Percentiles rank a stretch among this genome's conserved stretches.
phyloP scores from a whole-genome alignment of 2,113 vertebrate species.

The Albula glossodonta region DNA sequence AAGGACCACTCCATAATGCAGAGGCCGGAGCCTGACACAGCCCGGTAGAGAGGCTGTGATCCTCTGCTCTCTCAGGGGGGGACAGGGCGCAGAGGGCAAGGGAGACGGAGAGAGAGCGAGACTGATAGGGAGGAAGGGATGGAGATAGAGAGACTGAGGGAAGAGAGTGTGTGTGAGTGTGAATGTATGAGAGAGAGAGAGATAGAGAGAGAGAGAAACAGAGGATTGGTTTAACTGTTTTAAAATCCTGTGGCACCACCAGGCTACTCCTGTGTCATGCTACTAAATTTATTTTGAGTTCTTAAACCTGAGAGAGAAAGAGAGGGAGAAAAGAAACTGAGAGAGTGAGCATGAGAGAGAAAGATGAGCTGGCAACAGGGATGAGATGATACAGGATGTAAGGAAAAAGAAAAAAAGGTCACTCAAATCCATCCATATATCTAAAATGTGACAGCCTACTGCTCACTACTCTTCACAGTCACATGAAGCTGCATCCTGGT shows the following conservation, averaged over 20 bases:
- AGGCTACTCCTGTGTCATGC: no score
- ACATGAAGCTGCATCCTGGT: not conserved
- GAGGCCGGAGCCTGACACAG: constrained; percentile 38
- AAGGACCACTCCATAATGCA: constrained; percentile 65
- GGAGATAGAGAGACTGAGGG: not conserved
- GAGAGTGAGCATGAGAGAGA: not conserved
- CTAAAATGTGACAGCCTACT: no score
- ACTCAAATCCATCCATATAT: not conserved
- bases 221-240: no score
- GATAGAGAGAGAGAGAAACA: constrained; percentile 18
- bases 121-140: constrained; percentile 2
- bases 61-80: constrained; percentile 25
- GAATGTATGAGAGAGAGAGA: not conserved
- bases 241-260: no score
- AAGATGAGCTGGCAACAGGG: no score
- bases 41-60: constrained; percentile 39
- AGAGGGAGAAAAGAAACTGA: not conserved
- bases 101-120: constrained; percentile 8
- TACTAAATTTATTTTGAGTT: no score
- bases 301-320: not conserved
- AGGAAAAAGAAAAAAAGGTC: not conserved
- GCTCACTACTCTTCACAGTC: not conserved
- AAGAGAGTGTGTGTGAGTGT: not conserved
- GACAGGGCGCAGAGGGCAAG: not conserved
- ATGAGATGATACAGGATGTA: not conserved